Conservation (phyloP, 2,888 invertebrate genomes). For the Lysandra coridon region DNA sequence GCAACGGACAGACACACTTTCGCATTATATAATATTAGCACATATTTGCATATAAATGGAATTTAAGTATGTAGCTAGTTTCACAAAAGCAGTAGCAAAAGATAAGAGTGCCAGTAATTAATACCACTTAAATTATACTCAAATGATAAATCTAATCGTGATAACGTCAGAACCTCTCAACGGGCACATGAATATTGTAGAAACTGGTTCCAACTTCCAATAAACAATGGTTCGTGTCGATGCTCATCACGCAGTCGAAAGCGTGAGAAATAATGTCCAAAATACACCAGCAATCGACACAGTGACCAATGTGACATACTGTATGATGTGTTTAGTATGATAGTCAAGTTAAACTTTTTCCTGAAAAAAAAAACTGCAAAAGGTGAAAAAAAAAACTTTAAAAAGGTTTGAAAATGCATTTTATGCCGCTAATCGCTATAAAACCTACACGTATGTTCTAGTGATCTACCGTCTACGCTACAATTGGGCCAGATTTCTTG, state of each 20-base stretch:
- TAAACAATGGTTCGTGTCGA: conserved; percentile 30
- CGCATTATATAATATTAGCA: background rate
- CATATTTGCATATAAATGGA: no score
- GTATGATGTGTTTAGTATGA: background rate
- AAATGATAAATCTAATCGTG: conserved; percentile 20
- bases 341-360: no score
- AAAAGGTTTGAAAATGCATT: no score
- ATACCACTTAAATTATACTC: conserved; percentile 22
- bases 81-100: background rate
- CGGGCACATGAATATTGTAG: background rate
- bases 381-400: no score
- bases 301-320: background rate
- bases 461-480: no score
- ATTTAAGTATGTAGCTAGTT: background rate
- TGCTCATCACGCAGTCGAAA: conserved; percentile 37
- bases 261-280: conserved; percentile 44
- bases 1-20: background rate
- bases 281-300: conserved; percentile 35
- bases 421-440: no score
- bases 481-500: no score
- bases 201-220: conserved; percentile 3
- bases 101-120: conserved; percentile 15
- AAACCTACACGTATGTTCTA: no score
- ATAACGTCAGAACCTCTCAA: background rate
- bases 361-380: no score